Conservation (phyloP, 1,140 invertebrate species). For the Bombus waltoni region DNA sequence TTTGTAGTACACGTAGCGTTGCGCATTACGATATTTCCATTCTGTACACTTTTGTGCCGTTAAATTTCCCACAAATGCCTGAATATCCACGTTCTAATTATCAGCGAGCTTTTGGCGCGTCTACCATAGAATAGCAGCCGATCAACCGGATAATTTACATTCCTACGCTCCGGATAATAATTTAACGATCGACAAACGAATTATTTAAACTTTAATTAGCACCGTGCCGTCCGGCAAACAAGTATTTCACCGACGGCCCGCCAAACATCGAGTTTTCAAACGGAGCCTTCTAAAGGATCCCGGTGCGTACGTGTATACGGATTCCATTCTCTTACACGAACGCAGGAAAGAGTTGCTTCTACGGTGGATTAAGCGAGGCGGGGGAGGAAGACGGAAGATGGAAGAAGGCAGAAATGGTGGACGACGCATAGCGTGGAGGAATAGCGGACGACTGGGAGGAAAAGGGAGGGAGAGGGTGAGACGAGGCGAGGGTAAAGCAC, state of each 20-base stretch:
- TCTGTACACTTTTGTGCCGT: too few relatives aligned
- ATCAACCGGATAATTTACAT: neutral
- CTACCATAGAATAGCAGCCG: neutral
- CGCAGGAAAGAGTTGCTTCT: conserved; percentile 42
- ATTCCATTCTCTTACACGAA: conserved; percentile 22
- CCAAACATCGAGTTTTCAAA: neutral
- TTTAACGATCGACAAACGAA: neutral
- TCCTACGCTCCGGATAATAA: neutral
- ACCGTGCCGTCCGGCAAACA: too few relatives aligned
- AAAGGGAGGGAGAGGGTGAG: conserved; percentile 25
- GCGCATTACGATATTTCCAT: too few relatives aligned
- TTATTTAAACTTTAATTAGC: neutral
- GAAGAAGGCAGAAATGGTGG: conserved; percentile 11
- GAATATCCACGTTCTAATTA: neutral
- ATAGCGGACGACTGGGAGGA: neutral
- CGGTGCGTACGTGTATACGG: neutral
- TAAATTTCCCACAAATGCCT: too few relatives aligned
- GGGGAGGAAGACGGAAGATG: conserved; percentile 37
- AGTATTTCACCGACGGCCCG: neutral
- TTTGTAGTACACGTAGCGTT: too few relatives aligned
- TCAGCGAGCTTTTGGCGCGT: neutral
- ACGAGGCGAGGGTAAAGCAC: conserved; percentile 71
- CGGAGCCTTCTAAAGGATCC: neutral
- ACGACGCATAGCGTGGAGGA: conserved; percentile 12
- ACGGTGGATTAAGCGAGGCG: conserved; percentile 33